Evolutionary conservation across 1,140 invertebrate species (phyloP).

Genomic region (Zelostemma sp.): DNA sequence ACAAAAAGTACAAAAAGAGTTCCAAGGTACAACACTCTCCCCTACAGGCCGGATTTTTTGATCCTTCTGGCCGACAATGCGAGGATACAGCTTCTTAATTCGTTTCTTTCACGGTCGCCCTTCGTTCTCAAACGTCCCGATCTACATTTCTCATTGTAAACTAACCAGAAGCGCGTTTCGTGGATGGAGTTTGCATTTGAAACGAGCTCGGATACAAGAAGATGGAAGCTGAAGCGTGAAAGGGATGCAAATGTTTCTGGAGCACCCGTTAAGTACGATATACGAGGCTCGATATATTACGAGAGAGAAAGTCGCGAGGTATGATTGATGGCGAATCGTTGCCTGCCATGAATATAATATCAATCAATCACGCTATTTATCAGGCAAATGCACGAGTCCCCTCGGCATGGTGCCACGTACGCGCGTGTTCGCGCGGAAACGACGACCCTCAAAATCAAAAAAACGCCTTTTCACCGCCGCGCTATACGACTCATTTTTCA

Average conservation of each 20-base stretch:
- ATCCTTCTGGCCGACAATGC: background rate
- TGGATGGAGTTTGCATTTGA: background rate
- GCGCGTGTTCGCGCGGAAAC: background rate
- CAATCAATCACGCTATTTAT: slow-evolving; percentile 69
- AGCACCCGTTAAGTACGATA: slow-evolving; percentile 50
- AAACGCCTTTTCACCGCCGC: slow-evolving; percentile 51
- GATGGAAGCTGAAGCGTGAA: background rate
- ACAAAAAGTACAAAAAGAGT: too few species aligned
- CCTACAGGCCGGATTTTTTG: too few species aligned
- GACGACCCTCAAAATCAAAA: background rate
- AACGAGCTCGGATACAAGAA: background rate
- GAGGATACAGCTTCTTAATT: background rate
- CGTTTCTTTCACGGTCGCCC: slow-evolving; percentile 1
- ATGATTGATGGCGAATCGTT: slow-evolving; percentile 69
- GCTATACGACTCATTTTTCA: slow-evolving; percentile 56
- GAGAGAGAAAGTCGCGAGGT: slow-evolving; percentile 40
- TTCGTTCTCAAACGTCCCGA: background rate
- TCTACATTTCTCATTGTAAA: background rate
- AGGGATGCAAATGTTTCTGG: slow-evolving; percentile 41
- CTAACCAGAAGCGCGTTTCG: background rate
- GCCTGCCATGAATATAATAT: slow-evolving; percentile 69
- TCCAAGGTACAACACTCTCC: too few species aligned
- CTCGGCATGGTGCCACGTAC: slow-evolving; percentile 14
- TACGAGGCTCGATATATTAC: slow-evolving; percentile 60
- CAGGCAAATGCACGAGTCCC: slow-evolving; percentile 60